phyloP scores from a whole-genome alignment of 2,888 invertebrate genomes.

The Pheosia gnoma region DNA sequence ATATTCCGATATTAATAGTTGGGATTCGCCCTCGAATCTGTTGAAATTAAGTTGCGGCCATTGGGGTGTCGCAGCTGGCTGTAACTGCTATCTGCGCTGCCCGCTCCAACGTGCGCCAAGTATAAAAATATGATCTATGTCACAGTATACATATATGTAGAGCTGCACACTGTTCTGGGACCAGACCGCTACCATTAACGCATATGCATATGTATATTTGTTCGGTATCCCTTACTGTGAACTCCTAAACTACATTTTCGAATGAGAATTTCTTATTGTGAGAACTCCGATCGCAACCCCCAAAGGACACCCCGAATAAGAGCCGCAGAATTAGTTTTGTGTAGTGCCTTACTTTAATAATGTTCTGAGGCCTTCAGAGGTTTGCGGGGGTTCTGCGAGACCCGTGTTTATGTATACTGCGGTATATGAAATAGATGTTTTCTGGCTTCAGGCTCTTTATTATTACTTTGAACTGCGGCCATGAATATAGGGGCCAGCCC shows the following conservation, averaged over 20 bases:
- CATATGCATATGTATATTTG: constrained; percentile 42
- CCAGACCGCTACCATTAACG: constrained; percentile 56
- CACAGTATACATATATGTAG: constrained; percentile 56
- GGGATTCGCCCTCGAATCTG: constrained; percentile 71
- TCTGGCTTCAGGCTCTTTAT: constrained; percentile 83
- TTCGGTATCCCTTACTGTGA: constrained; percentile 45
- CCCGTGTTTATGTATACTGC: constrained; percentile 69
- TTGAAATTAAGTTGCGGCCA: constrained; percentile 73
- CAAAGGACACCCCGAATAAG: constrained; percentile 67
- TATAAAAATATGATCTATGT: constrained; percentile 79
- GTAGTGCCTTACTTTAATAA: constrained; percentile 78
- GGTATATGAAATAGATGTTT: constrained; percentile 80
- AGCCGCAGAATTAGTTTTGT: constrained; percentile 76
- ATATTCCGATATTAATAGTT: constrained; percentile 69
- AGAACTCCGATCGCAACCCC: constrained; percentile 56
- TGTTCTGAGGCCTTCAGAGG: constrained; percentile 74
- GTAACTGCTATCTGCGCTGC: constrained; percentile 65
- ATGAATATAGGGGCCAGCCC: constrained; percentile 60
- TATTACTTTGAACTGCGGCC: constrained; percentile 77
- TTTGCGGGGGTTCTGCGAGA: constrained; percentile 68
- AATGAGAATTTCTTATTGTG: constrained; percentile 55
- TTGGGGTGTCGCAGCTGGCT: constrained; percentile 79
- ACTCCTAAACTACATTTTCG: constrained; percentile 46
- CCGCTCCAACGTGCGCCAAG: constrained; percentile 64
- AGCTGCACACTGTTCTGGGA: constrained; percentile 57